A percentile compares a stretch with the other conserved stretches of the same genome.
Conservation (phyloP, 2,797 vertebrate species). For the Luscinia megarhynchos region DNA sequence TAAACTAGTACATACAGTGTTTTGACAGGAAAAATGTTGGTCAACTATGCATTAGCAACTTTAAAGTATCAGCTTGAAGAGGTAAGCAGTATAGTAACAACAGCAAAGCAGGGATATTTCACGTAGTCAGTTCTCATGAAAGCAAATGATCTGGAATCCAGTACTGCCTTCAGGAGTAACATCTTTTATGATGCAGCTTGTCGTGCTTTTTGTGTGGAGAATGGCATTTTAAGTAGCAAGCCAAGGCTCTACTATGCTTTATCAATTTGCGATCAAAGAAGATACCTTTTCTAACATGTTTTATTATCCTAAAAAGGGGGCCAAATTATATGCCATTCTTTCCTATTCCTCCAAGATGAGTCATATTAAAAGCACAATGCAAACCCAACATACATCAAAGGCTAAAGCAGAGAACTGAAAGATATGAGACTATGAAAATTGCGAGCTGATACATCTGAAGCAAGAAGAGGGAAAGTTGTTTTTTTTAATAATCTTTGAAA, state of each 20-base stretch:
- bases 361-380: background rate
- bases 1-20: background rate
- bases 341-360: background rate
- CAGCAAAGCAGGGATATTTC: constrained; percentile 5
- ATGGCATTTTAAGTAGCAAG: constrained; percentile 24
- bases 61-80: background rate
- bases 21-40: background rate
- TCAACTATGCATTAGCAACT: background rate
- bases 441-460: background rate
- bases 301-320: constrained; percentile 35
- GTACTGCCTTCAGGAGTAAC: background rate
- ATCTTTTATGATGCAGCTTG: background rate
- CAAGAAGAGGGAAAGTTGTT: background rate
- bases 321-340: background rate
- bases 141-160: constrained; percentile 11
- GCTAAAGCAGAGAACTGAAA: background rate
- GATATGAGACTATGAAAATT: constrained; percentile 5
- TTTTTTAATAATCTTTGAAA: constrained; percentile 31
- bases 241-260: background rate
- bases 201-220: background rate
- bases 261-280: constrained; percentile 47
- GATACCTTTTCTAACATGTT: background rate
- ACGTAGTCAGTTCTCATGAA: constrained; percentile 10
- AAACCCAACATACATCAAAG: constrained; percentile 29
- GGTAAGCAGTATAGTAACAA: background rate